Percentiles rank a stretch among this genome's conserved stretches.
Evolutionary conservation across 2,797 vertebrate species (phyloP).

Genomic region (Poecilia gillii): DNA sequence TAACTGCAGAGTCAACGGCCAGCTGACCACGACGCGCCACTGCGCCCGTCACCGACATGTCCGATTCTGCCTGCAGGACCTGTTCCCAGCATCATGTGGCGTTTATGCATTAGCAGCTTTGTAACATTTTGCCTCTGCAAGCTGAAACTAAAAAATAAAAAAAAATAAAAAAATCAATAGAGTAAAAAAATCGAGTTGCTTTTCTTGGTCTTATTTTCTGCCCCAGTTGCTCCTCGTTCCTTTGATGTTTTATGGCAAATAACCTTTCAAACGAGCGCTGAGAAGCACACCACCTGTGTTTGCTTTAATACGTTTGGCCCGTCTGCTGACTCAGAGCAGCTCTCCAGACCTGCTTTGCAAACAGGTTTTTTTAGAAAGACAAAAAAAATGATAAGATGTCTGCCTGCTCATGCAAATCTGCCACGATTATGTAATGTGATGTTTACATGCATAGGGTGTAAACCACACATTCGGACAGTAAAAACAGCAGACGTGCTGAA

Average conservation of each 20-base stretch:
- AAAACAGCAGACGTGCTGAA: neutral
- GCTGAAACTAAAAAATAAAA: neutral
- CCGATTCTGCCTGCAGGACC: neutral
- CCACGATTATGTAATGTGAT: constrained; percentile 11
- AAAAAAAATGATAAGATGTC: constrained; percentile 8
- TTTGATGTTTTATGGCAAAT: constrained; percentile 22
- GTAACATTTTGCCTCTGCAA: neutral
- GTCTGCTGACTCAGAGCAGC: neutral
- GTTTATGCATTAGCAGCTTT: neutral
- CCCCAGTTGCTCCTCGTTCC: constrained; percentile 2
- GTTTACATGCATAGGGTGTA: neutral
- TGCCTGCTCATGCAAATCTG: constrained; percentile 30
- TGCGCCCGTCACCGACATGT: constrained; percentile 27
- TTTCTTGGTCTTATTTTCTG: neutral
- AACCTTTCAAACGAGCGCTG: constrained; percentile 10
- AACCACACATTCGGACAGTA: neutral
- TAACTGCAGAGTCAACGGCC: constrained; percentile 60
- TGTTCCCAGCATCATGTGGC: neutral
- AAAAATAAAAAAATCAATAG: neutral
- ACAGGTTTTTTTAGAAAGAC: constrained; percentile 1
- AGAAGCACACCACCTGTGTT: constrained; percentile 24
- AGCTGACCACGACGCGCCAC: constrained; percentile 34
- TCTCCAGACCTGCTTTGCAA: constrained; percentile 17
- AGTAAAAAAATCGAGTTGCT: neutral
- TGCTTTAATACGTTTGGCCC: constrained; percentile 12